phyloP scores from a whole-genome alignment of 1,140 invertebrate genomes.

The Orchesella cincta region DNA sequence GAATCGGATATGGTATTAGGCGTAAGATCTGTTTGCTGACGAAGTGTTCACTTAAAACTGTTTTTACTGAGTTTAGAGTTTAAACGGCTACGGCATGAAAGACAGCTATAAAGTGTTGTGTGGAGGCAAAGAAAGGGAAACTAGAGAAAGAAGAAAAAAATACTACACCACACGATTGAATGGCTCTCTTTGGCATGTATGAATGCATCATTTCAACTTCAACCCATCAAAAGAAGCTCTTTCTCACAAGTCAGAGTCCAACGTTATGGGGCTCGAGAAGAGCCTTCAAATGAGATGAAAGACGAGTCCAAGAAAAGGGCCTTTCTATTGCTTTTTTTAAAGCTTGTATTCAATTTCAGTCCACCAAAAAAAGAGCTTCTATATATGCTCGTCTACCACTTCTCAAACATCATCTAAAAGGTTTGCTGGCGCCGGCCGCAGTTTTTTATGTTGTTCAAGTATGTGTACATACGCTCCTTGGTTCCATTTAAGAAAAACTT shows the following conservation, averaged over 20 bases:
- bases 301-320: background rate
- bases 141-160: background rate
- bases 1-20: too few relatives aligned
- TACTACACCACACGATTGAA: background rate
- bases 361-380: background rate
- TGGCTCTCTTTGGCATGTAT: background rate
- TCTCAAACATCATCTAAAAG: background rate
- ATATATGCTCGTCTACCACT: background rate
- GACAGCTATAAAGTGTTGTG: too few relatives aligned
- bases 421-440: background rate
- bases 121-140: too few relatives aligned
- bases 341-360: background rate
- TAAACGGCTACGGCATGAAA: too few relatives aligned
- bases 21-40: too few relatives aligned
- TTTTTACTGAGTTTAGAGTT: too few relatives aligned
- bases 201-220: too few relatives aligned
- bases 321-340: background rate
- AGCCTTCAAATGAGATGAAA: background rate
- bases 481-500: background rate
- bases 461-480: background rate
- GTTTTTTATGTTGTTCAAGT: slow-evolving; percentile 21
- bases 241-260: background rate
- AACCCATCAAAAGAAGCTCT: background rate
- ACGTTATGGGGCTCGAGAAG: background rate
- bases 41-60: too few relatives aligned